Evolutionary conservation across 35 echinoderm and acorn worm genomes (phyloP), one percentile per base, ranked within the genome.

Genomic region (Strongylocentrotus purpuratus): DNA sequence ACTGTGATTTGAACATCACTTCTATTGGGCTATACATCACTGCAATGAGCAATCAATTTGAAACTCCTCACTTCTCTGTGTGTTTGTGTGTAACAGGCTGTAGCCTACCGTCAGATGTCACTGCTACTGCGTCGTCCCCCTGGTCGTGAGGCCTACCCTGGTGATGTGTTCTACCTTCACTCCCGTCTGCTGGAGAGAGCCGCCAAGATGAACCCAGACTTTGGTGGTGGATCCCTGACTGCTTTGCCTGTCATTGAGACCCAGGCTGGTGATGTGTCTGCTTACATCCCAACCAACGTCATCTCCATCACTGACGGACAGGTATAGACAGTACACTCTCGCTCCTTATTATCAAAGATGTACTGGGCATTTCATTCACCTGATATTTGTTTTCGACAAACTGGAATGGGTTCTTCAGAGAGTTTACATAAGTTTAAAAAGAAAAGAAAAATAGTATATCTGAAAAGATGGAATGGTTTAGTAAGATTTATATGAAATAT

Each of bases 271-370:
- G 98, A 99, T 96, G 98, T 99, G 95, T 99, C 98, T 46, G 98
- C 98, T 94, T 99, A 99, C 95, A 99, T 99, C 96, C 98, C 98
- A 85, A 99, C 98, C 87, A 99, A 99, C 96, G 98, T 99, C 58
- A 99, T 99, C 96, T 99, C 98, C 50, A 99, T 99, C 94, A 99
- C 98, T 95, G 98, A 99, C 94, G 98, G 98, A 95, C 98, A 99
- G 98, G 98, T 99, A 94, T 7, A 9, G n/a, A n/a, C n/a, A n/a
- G 22, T 12, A 55, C 1, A 55, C 65, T 78, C 65, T 78, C 28
- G 8, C 25, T 22, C 22, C 20, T 28, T n/a, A 78, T 22, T 78
- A n/a, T 78, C 20, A 70, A 78, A 78, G 65, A 78, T 28, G 25
- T 78, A 78, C 65, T 28, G 20, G 65, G 25, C 20, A 78, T 28